Conservation (phyloP, 1,140 invertebrate genomes). For the Cepaea nemoralis region DNA sequence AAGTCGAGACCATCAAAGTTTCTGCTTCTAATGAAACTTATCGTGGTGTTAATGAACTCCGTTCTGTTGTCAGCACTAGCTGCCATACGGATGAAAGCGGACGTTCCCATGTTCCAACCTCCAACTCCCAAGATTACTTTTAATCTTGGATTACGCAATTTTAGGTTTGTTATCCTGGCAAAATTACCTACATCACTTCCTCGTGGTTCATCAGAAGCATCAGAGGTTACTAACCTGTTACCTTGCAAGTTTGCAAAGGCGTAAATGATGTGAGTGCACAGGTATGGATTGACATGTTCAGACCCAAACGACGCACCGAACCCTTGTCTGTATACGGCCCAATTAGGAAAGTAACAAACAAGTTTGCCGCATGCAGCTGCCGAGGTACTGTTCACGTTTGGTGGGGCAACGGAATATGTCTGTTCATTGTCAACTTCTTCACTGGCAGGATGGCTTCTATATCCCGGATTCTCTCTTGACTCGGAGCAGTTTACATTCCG, state of each 20-base stretch:
- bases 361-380: background rate
- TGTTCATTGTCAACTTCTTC: background rate
- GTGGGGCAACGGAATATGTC: too few relatives aligned
- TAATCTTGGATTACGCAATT: conserved; percentile 89
- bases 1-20: conserved; percentile 96
- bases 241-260: conserved; percentile 80
- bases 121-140: conserved; percentile 93
- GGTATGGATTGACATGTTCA: conserved; percentile 78
- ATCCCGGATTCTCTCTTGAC: background rate
- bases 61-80: conserved; percentile 76
- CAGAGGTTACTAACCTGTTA: conserved; percentile 53
- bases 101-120: conserved; percentile 93
- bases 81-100: conserved; percentile 80
- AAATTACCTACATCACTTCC: conserved; percentile 53
- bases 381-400: background rate
- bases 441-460: background rate
- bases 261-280: conserved; percentile 87
- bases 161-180: conserved; percentile 77
- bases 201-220: conserved; percentile 63
- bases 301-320: conserved; percentile 74
- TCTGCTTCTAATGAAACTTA: conserved; percentile 90
- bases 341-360: conserved; percentile 62
- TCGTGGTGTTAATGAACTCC: conserved; percentile 90
- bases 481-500: background rate
- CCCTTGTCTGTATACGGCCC: conserved; percentile 61